phyloP scores from a whole-genome alignment of 2,797 vertebrate species.

The Petrocephalus sullivani region DNA sequence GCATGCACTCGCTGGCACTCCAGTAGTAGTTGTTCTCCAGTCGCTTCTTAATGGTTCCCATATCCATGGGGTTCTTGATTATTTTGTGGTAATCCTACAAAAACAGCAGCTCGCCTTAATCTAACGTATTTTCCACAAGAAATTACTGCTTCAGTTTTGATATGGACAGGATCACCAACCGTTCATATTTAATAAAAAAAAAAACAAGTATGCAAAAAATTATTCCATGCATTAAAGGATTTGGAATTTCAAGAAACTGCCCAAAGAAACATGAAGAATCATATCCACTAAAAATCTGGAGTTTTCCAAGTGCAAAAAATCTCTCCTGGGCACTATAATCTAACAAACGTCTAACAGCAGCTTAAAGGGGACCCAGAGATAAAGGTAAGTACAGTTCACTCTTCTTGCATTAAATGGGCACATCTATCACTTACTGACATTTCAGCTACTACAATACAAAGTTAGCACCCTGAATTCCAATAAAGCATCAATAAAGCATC shows the following conservation, averaged over 20 bases:
- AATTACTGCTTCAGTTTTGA: not conserved
- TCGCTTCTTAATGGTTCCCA: slow-evolving; percentile 96
- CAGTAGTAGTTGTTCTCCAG: slow-evolving; percentile 95
- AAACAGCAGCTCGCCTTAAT: not conserved
- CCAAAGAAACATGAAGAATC: not conserved
- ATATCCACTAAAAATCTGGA: not conserved
- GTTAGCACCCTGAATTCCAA: not conserved
- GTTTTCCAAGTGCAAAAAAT: not conserved
- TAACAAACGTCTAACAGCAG: not conserved
- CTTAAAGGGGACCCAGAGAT: not conserved
- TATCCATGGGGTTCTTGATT: slow-evolving; percentile 97
- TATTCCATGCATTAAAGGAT: not conserved
- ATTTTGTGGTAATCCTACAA: slow-evolving; percentile 94
- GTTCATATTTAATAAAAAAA: not conserved
- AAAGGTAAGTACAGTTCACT: not conserved
- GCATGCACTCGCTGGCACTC: slow-evolving; percentile 97
- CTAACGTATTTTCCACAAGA: not conserved
- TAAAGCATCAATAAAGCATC: not conserved
- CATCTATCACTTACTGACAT: not conserved
- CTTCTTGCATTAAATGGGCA: not conserved
- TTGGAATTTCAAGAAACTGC: not conserved
- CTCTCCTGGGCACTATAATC: not conserved
- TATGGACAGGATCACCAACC: not conserved
- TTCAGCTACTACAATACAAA: not conserved
- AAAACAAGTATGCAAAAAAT: not conserved